Percentiles rank a stretch among this genome's conserved stretches.
These are phyloP conservation scores for Cephus pulcher DNA, from an alignment of 2,888 invertebrate genomes.

Conservation along the genomic window DNA sequence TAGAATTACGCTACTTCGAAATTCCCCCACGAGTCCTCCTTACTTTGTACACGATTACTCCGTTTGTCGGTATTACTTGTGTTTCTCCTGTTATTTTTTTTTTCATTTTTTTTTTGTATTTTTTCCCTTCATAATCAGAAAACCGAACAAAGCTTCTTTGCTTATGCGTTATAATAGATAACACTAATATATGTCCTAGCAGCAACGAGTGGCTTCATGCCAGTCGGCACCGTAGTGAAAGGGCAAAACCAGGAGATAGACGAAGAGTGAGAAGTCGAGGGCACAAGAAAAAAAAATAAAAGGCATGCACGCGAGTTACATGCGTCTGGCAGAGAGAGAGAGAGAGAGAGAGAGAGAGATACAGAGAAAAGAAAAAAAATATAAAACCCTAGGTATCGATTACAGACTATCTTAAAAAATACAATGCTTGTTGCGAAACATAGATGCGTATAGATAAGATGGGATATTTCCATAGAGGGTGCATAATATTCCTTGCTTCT, in stretches of 20 bases:
- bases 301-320: background rate
- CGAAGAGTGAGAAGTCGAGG: background rate
- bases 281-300: background rate
- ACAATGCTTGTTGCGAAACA: conserved; percentile 47
- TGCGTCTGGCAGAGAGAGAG: background rate
- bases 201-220: conserved; percentile 19
- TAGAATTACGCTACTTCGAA: background rate
- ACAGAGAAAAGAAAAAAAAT: conserved; percentile 35
- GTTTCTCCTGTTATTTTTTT: background rate
- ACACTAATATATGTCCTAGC: background rate
- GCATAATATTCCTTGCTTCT: conserved; percentile 6
- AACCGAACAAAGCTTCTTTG: background rate
- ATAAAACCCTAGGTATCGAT: conserved; percentile 60
- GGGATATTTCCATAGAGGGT: background rate
- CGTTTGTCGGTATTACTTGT: background rate
- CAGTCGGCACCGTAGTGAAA: conserved; percentile 2
- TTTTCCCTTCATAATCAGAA: background rate
- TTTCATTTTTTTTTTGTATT: background rate
- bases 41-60: background rate
- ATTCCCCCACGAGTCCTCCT: background rate
- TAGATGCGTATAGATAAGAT: conserved; percentile 26
- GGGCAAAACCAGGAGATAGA: background rate
- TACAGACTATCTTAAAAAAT: conserved; percentile 54
- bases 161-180: background rate
- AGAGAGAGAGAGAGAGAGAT: background rate